A percentile compares a stretch with the other conserved stretches of the same genome.
Conservation (phyloP, 2,888 invertebrate genomes). For the Dromius quadrimaculatus region DNA sequence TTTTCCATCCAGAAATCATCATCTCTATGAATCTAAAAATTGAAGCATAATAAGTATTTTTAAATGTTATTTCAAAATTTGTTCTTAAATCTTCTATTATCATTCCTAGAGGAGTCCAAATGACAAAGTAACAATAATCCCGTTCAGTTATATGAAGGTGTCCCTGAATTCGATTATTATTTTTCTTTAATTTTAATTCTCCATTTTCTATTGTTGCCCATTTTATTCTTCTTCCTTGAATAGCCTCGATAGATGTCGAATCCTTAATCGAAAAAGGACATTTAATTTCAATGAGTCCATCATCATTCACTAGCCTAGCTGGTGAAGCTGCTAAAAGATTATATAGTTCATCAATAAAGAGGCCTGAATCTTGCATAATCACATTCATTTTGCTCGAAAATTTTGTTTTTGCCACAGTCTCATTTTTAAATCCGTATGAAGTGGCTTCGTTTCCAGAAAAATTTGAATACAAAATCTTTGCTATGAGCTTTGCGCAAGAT, state of each 20-base stretch:
- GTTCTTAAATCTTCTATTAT: too few relatives aligned
- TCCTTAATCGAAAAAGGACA: not conserved
- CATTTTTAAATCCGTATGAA: not conserved
- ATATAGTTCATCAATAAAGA: not conserved
- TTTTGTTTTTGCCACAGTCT: not conserved
- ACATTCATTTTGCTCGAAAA: not conserved
- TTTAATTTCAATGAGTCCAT: not conserved
- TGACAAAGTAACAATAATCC: too few relatives aligned
- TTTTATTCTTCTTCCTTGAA: not conserved
- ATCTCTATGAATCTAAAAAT: too few relatives aligned
- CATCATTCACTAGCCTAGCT: not conserved
- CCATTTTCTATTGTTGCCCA: not conserved
- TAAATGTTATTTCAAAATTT: too few relatives aligned
- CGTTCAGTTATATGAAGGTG: too few relatives aligned
- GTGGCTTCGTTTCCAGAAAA: not conserved
- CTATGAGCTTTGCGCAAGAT: not conserved
- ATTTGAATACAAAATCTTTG: not conserved
- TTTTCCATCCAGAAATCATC: too few relatives aligned
- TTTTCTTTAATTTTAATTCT: not conserved
- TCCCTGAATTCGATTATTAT: not conserved
- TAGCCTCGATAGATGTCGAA: not conserved
- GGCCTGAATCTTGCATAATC: not conserved
- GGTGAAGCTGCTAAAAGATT: not conserved
- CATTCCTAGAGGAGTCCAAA: too few relatives aligned
- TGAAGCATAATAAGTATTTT: too few relatives aligned